Evolutionary conservation across 2,113 vertebrate species (phyloP), one percentile per base, ranked within the genome.

Genomic region (Heterotis niloticus): DNA sequence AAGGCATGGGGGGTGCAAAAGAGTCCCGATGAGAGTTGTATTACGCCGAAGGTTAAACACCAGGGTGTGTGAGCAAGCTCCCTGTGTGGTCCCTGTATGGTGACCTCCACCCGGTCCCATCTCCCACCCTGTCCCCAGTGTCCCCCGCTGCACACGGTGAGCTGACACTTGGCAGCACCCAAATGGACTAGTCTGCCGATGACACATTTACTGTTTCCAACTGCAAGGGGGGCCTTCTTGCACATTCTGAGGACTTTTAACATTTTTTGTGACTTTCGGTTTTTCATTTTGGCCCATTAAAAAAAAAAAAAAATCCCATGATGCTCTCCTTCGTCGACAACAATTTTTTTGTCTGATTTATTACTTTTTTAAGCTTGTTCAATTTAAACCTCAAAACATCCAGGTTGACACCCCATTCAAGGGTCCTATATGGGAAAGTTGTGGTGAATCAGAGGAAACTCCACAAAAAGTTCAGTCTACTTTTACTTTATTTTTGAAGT

Each of bases 21-120:
- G 70, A 60, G 62, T 78, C 56, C 67, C 29, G 56, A 64, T 44
- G 28, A 78, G 80, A 80, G 78, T 73, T 80, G 5, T 75, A 80
- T 74, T 80, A 80, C 71, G 23, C 71, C 10, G 11, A 64, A 34
- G 60, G 70, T 66, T 80, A 56, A 60, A 67, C 70, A 70, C 26
- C 56, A 75, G 52, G 66, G 29, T 52, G 44, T 29, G 69, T 14
- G 57, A n/a, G 74, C 26, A 13, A 62, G 34, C 87, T 86, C 34
- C 81, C 85, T 92, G 90, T 92, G 89, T 90, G 91, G 90, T 92
- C 90, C 67, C 65, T 81, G 83, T 44, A 7, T 44, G 34, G 34
- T 44, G n/a, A 44, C 34, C 34, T 44, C 34, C 34, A 44, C 52
- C 52, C 52, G 16, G 84, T 85, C 88, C 86, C 87, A 57, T 69